These are phyloP conservation scores for Pipa parva DNA, from an alignment of 2,113 vertebrate species.

Conservation along the genomic window DNA sequence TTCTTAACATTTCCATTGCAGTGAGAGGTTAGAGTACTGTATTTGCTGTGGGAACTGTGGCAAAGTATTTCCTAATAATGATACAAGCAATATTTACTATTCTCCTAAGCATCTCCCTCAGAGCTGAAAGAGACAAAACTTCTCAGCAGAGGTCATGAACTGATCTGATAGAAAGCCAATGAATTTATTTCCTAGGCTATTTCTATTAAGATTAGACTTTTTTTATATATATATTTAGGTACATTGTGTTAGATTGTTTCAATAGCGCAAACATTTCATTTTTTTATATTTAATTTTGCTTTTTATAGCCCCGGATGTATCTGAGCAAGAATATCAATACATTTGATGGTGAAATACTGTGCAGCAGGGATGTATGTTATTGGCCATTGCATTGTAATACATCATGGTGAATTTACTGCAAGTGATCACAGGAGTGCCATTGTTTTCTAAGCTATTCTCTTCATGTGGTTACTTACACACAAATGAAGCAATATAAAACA, in stretches of 20 bases:
- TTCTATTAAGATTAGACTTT: neutral
- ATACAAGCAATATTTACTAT: slow-evolving; percentile 64
- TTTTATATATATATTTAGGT: slow-evolving; percentile 6
- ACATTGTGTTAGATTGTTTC: slow-evolving; percentile 10
- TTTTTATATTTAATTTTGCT: slow-evolving; percentile 6
- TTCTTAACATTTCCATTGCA: slow-evolving; percentile 22
- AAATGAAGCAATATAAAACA: slow-evolving; percentile 30
- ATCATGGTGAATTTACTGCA: slow-evolving; percentile 40
- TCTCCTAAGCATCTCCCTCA: slow-evolving; percentile 51
- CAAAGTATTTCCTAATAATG: slow-evolving; percentile 67
- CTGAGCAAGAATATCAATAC: slow-evolving; percentile 17
- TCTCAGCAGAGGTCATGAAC: slow-evolving; percentile 61
- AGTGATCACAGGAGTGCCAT: slow-evolving; percentile 30
- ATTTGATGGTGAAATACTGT: slow-evolving; percentile 22
- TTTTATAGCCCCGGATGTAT: slow-evolving; percentile 6
- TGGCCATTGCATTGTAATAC: slow-evolving; percentile 25
- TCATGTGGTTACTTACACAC: slow-evolving; percentile 27
- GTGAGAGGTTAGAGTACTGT: slow-evolving; percentile 57
- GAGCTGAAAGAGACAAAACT: slow-evolving; percentile 59
- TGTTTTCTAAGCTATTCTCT: slow-evolving; percentile 32
- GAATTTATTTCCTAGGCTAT: slow-evolving; percentile 49
- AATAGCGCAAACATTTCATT: neutral
- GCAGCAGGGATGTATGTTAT: slow-evolving; percentile 10
- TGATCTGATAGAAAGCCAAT: slow-evolving; percentile 65
- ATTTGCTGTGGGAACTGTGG: too few species aligned